A percentile compares a stretch with the other conserved stretches of the same genome.
These are phyloP conservation scores for Chrysodeixis includens DNA, from an alignment of 2,888 invertebrate genomes.

Conservation along the genomic window DNA sequence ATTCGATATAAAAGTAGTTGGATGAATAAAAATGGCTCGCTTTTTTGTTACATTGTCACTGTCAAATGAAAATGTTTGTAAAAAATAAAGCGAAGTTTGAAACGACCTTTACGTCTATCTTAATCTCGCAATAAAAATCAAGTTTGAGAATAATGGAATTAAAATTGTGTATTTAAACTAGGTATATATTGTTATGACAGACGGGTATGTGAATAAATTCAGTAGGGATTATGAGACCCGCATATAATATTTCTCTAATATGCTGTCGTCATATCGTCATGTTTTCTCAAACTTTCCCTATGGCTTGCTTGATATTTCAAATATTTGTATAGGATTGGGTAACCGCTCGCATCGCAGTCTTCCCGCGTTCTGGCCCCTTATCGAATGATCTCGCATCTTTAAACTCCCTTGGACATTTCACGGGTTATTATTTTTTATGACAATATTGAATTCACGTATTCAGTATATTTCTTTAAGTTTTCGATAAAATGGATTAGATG, in stretches of 20 bases:
- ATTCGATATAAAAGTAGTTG: conserved; percentile 5
- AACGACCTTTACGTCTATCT: conserved; percentile 2
- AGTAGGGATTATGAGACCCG: conserved; percentile 10
- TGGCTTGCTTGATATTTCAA: conserved; percentile 71
- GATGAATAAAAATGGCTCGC: not conserved
- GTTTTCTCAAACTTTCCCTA: conserved; percentile 68
- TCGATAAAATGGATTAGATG: not conserved
- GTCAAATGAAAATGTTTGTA: conserved; percentile 3
- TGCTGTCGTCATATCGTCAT: conserved; percentile 56
- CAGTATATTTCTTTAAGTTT: conserved; percentile 3
- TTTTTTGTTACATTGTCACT: not conserved
- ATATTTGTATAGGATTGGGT: conserved; percentile 77
- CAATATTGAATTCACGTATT: conserved; percentile 28
- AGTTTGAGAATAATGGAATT: not conserved
- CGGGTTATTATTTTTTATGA: conserved; percentile 38
- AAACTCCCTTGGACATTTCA: conserved; percentile 35
- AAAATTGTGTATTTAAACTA: not conserved
- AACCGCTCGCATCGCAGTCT: conserved; percentile 61
- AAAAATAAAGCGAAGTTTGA: not conserved
- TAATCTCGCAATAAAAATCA: conserved; percentile 17
- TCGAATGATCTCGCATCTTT: conserved; percentile 67
- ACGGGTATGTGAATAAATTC: conserved; percentile 21
- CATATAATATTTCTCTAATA: conserved; percentile 18
- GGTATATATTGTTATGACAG: not conserved
- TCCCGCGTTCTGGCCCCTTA: conserved; percentile 62